phyloP scores from a whole-genome alignment of 2,797 vertebrate genomes.

The Ceyx erithaca region DNA sequence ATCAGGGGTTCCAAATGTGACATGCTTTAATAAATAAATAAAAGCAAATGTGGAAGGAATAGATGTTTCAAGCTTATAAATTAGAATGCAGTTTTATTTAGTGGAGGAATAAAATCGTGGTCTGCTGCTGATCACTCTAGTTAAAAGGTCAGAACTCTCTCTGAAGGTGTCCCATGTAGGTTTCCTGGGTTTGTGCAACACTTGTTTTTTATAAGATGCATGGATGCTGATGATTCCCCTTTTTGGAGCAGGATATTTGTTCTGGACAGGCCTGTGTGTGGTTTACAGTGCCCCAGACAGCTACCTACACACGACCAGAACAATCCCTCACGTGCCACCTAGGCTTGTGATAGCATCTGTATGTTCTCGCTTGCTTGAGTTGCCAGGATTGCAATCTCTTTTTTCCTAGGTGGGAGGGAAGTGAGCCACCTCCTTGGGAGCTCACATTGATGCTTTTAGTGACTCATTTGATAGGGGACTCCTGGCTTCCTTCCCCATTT shows the following conservation, averaged over 20 bases:
- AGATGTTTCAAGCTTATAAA: neutral
- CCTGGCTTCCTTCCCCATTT: neutral
- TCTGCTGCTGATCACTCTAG: neutral
- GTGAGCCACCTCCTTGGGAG: neutral
- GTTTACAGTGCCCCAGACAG: neutral
- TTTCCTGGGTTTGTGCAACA: neutral
- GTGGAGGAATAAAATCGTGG: neutral
- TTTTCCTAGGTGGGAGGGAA: neutral
- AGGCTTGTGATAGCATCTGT: neutral
- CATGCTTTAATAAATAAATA: neutral
- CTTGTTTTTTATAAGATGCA: neutral
- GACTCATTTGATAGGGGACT: constrained; percentile 13
- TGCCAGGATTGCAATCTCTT: neutral
- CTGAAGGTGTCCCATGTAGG: neutral
- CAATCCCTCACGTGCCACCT: neutral
- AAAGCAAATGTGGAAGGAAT: neutral
- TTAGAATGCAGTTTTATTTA: neutral
- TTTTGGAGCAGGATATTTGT: neutral
- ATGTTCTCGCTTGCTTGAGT: neutral
- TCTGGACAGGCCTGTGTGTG: neutral
- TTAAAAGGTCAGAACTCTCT: constrained; percentile 2
- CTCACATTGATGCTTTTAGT: neutral
- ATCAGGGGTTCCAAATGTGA: neutral
- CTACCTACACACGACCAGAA: neutral
- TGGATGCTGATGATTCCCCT: neutral